Base-by-base conservation (phyloP, 2,113 vertebrate genomes). In the Heptranchias perlo region DNA sequence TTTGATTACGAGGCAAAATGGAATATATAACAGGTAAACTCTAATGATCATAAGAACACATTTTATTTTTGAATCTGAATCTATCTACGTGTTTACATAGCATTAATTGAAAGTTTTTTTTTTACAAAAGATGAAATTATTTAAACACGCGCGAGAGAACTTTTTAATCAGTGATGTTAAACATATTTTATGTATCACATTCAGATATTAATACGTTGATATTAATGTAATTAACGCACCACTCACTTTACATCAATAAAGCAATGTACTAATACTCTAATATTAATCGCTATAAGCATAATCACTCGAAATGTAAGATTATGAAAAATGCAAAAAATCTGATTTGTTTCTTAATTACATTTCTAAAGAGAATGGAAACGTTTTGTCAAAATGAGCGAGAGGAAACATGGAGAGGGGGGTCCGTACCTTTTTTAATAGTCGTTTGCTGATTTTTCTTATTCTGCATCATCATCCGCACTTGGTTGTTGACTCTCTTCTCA, bases 401-500 rank as follows among this genome's bases (percentile, higher is more conserved):
- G 39, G 21, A 44, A 18, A 94, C 2, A 1, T 0, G 58, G 39
- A 14, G 4, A 93, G n/a, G 16, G 61, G 91, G 39, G 4, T 44
- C 39, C 23, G 0, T 65, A 95, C 94, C 94, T 69, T 4, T 52
- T 95, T 69, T 95, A 18, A 73, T 28, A 2, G 28, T 18, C 4
- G 2, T 35, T 11, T 67, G 64, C 4, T 25, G 62, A 95, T 52
- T 49, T 95, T 47, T 69, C 64, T 69, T 67, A 49, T 95, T 98
- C 96, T 98, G 67, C 96, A 97, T 98, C 96, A 98, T 98, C 98
- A 98, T 97, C 97, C 98, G 97, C 96, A 98, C 98, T 95, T 98
- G 98, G 96, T 98, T 98, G 84, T 98, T 97, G 95, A 98, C 98
- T 73, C 94, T 69, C 0, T 98, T 97, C 97, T 98, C 98, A 62